Evolutionary conservation across 2,797 vertebrate genomes (phyloP).

Genomic region (Sebastes hopkinsi): DNA sequence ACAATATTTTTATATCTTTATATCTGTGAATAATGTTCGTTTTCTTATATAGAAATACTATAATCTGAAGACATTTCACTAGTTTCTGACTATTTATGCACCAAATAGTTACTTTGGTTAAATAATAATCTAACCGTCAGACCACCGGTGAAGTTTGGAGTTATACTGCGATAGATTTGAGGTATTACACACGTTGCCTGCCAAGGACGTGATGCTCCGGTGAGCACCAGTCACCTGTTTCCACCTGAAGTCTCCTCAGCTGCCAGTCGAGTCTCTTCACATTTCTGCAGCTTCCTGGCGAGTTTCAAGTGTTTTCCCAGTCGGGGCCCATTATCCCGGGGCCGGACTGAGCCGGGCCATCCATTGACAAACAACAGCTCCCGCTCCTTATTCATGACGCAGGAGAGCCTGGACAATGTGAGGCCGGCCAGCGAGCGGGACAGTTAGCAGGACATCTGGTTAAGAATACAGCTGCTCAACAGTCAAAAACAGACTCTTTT

Average conservation of each 20-base stretch:
- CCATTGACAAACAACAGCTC: slow-evolving; percentile 75
- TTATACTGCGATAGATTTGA: not conserved
- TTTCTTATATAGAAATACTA: too few relatives aligned
- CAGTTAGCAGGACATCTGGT: slow-evolving; percentile 66
- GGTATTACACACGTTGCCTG: not conserved
- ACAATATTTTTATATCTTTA: too few relatives aligned
- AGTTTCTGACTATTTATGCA: not conserved
- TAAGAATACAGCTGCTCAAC: slow-evolving; percentile 63
- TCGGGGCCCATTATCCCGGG: slow-evolving; percentile 56
- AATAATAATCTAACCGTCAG: not conserved
- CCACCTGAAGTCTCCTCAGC: slow-evolving; percentile 22
- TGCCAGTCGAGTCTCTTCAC: slow-evolving; percentile 24
- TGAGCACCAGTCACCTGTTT: slow-evolving; percentile 3
- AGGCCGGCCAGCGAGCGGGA: slow-evolving; percentile 40
- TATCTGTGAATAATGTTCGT: too few relatives aligned
- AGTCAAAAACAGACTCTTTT: slow-evolving; percentile 51
- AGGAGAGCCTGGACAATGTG: slow-evolving; percentile 68
- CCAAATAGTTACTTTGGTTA: not conserved
- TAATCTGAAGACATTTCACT: not conserved
- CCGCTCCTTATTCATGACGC: slow-evolving; percentile 72
- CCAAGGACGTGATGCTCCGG: not conserved
- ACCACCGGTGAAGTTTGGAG: not conserved
- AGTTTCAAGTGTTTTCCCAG: slow-evolving; percentile 73
- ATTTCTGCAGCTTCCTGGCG: slow-evolving; percentile 64
- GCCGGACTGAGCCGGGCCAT: slow-evolving; percentile 47